These are phyloP conservation scores for Dendrocincla tyrannina DNA, from an alignment of 2,797 vertebrate genomes.

Conservation along the genomic window DNA sequence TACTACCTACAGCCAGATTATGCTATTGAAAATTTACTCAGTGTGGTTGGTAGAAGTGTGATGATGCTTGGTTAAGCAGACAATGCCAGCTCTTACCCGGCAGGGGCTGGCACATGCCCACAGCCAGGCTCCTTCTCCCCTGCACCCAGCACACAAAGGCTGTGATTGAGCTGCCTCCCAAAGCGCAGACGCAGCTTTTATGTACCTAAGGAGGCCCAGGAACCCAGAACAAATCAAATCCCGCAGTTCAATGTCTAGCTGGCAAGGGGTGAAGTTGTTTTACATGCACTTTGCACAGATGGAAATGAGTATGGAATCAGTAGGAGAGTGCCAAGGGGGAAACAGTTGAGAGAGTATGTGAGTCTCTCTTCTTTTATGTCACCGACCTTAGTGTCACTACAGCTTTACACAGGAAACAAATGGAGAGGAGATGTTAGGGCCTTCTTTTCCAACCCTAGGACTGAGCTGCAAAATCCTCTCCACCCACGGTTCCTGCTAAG, in stretches of 20 bases:
- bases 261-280: slow-evolving; percentile 34
- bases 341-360: neutral
- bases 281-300: slow-evolving; percentile 45
- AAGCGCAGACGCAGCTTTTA: neutral
- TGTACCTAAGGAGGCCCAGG: neutral
- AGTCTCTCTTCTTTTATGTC: neutral
- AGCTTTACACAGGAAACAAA: neutral
- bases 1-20: neutral
- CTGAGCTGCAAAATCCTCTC: neutral
- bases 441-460: neutral
- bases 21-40: neutral
- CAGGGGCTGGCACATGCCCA: neutral
- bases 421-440: neutral
- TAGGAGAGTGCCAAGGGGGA: slow-evolving; percentile 5
- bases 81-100: neutral
- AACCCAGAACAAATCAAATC: neutral
- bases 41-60: neutral
- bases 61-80: neutral
- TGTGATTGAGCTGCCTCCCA: neutral
- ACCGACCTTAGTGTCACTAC: neutral
- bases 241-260: neutral
- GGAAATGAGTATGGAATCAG: neutral
- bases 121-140: neutral
- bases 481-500: neutral
- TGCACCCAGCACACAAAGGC: neutral